Percentiles rank a stretch among this genome's conserved stretches.
phyloP scores from a whole-genome alignment of 2,113 vertebrate genomes.

The Gila orcuttii region DNA sequence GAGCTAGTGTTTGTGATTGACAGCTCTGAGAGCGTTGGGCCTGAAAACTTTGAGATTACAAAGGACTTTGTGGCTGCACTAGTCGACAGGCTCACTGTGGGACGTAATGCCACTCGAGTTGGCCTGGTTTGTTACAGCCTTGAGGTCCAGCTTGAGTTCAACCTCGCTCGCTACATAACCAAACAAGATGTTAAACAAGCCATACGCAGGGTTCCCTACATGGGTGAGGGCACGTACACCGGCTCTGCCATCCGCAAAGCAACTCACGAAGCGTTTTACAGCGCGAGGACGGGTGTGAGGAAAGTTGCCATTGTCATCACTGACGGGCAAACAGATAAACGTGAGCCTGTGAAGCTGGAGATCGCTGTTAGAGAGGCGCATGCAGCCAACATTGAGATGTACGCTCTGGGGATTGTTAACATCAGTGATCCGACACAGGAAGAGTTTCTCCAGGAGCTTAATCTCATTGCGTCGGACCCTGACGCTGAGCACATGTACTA shows the following conservation, averaged over 20 bases:
- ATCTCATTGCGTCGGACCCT: constrained; percentile 90
- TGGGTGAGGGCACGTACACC: constrained; percentile 91
- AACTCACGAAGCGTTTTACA: constrained; percentile 86
- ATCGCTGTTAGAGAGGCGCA: constrained; percentile 86
- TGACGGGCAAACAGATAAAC: constrained; percentile 86
- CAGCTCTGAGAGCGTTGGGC: constrained; percentile 91
- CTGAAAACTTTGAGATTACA: constrained; percentile 91
- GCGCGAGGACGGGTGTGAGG: constrained; percentile 79
- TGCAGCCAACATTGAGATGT: constrained; percentile 89
- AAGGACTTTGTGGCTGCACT: constrained; percentile 89
- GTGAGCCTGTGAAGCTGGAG: constrained; percentile 86
- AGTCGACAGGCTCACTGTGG: constrained; percentile 86
- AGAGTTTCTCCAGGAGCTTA: constrained; percentile 86
- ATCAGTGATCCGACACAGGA: constrained; percentile 82
- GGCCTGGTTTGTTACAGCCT: constrained; percentile 88
- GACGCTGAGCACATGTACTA: constrained; percentile 89
- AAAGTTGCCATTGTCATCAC: constrained; percentile 91
- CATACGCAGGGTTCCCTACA: constrained; percentile 83
- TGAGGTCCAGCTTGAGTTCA: constrained; percentile 85
- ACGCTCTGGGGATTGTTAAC: constrained; percentile 88
- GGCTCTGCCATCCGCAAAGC: constrained; percentile 88
- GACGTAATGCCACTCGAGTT: constrained; percentile 87
- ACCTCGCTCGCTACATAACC: constrained; percentile 78
- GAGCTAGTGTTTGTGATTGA: constrained; percentile 93
- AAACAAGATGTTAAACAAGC: constrained; percentile 85